Evolutionary conservation across 2,113 vertebrate genomes (phyloP), one percentile per base, ranked within the genome.

Genomic region (Pachycephala philippinensis): DNA sequence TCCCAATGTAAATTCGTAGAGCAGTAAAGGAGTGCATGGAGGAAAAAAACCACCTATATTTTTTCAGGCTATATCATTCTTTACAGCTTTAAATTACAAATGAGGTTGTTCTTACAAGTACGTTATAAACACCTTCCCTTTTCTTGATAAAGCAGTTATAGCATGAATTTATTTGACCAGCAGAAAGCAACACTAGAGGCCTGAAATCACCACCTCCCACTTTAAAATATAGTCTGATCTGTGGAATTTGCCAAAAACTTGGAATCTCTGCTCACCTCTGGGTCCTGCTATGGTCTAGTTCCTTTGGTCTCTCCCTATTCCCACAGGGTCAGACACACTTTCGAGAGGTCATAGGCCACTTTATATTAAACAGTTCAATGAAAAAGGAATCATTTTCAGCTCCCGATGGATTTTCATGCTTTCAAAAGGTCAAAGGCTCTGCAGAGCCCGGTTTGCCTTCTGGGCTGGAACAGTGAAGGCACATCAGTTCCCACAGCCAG

Each of bases 391-490:
- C 1, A 68, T 84, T 92, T 92, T 87, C 72, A 84, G 44, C 44
- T 96, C 93, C 65, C 84, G 60, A 53, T 89, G 77, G 91, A 95
- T 95, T 92, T 97, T 60, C 30, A 33, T 26, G 79, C 59, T 93
- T 95, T 90, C 80, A 75, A 87, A 96, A 93, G 89, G 93, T 84
- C 94, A 95, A 70, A 95, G 89, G 86, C 60, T 93, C 39, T 37
- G 64, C 80, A 68, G 63, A 95, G 86, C 45, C 86, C 86, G n/a
- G 83, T 86, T 92, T 96, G 92, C 86, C 94, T 84, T 2, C 35
- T 24, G 83, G 79, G 80, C 72, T 93, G 76, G 89, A 93, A 84
- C 66, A 77, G 71, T 3, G 15, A 56, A 92, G 89, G 76, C 89
- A 77, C 88, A 75, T 70, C 54, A 74, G 71, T 31, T 47, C 37